Conservation (phyloP, 2,113 vertebrate species). For the Mustelus asterias region DNA sequence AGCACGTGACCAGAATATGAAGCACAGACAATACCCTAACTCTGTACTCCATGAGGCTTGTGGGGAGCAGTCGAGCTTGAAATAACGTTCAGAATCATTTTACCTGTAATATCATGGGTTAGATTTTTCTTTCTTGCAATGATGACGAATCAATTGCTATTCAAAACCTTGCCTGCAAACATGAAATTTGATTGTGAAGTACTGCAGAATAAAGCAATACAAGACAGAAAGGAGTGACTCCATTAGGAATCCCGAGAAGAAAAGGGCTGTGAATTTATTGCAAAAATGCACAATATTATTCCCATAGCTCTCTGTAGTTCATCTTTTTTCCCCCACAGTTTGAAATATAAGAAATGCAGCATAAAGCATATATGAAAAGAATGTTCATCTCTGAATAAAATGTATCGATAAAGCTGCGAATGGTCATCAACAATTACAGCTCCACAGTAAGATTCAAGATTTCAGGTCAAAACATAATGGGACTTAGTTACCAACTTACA, state of each 20-base stretch:
- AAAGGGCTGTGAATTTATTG: background rate
- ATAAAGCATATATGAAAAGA: background rate
- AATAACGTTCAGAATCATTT: background rate
- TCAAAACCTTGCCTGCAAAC: background rate
- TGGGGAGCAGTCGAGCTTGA: background rate
- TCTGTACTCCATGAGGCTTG: background rate
- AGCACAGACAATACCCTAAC: background rate
- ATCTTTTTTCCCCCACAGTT: background rate
- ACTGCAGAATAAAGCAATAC: constrained; percentile 1
- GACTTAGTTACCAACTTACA: background rate
- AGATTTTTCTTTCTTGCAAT: background rate
- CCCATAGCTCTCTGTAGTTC: background rate
- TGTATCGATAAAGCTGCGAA: background rate
- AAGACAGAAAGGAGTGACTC: background rate
- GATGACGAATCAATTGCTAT: background rate
- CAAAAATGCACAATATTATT: background rate
- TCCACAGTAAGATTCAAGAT: background rate
- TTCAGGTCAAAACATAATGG: background rate
- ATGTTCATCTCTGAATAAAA: background rate
- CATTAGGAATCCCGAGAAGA: background rate
- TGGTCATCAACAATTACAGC: too few species aligned
- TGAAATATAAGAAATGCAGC: background rate
- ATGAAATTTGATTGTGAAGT: background rate
- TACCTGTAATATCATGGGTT: background rate
- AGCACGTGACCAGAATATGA: background rate